phyloP scores from a whole-genome alignment of 2,113 vertebrate genomes.

The Panurus biarmicus region DNA sequence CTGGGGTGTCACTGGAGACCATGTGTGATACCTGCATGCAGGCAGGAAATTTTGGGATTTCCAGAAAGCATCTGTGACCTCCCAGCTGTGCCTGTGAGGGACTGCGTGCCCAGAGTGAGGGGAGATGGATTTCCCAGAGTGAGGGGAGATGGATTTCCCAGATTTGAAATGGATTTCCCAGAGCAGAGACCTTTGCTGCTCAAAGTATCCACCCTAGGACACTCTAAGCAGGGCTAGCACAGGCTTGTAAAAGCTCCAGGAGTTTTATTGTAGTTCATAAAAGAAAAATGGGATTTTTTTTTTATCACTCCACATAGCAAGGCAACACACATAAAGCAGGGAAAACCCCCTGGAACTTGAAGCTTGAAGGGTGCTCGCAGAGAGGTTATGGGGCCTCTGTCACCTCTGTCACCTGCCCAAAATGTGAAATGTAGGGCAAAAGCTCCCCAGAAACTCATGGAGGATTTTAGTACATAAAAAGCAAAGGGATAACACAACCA shows the following conservation, averaged over 20 bases:
- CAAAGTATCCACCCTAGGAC: accelerated
- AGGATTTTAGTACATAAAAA: neutral
- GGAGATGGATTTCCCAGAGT: neutral
- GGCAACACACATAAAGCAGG: neutral
- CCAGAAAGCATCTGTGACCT: neutral
- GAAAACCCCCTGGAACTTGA: neutral
- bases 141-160: neutral
- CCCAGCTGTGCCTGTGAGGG: neutral
- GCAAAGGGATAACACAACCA: neutral
- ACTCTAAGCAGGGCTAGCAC: neutral
- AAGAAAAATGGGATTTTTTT: neutral
- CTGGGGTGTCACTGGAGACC: neutral
- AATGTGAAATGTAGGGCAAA: neutral
- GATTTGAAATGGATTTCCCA: neutral
- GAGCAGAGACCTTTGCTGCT: neutral
- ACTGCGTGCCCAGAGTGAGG: accelerated
- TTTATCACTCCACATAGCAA: neutral
- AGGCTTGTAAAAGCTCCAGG: neutral
- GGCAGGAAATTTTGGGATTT: accelerated
- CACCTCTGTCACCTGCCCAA: neutral
- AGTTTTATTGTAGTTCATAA: neutral
- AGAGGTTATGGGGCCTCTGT: neutral
- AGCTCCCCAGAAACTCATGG: neutral
- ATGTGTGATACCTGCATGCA: accelerated
- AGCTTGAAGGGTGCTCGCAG: accelerated